These are phyloP conservation scores for Conistra vaccinii DNA, from an alignment of 2,888 invertebrate species.

Conservation along the genomic window DNA sequence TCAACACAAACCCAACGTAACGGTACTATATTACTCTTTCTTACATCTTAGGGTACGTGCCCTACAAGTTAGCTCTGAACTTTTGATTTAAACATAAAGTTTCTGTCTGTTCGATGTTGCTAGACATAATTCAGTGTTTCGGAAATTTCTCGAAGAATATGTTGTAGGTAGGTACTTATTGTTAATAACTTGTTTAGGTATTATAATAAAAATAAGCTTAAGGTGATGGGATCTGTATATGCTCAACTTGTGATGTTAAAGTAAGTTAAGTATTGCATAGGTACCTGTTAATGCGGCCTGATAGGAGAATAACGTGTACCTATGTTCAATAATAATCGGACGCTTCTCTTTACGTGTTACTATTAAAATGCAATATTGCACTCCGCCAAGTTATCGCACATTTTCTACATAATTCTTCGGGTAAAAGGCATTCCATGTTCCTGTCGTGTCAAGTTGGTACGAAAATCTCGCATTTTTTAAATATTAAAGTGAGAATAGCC, in stretches of 20 bases:
- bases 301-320: background rate
- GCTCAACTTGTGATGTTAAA: background rate
- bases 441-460: conserved; percentile 22
- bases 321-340: conserved; percentile 1
- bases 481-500: conserved; percentile 36
- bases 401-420: conserved; percentile 9
- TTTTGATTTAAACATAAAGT: conserved; percentile 84
- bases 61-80: conserved; percentile 71
- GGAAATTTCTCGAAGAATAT: conserved; percentile 40
- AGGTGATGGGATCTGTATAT: background rate
- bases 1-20: conserved; percentile 22
- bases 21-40: conserved; percentile 70
- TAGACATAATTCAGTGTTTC: conserved; percentile 70
- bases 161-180: conserved; percentile 25
- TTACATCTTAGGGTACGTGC: conserved; percentile 71
- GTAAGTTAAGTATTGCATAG: background rate
- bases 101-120: conserved; percentile 76
- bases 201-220: conserved; percentile 7
- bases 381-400: background rate
- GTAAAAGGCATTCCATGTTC: conserved; percentile 48
- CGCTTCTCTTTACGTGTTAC: background rate
- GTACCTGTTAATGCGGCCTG: background rate
- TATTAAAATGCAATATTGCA: conserved; percentile 19
- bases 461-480: conserved; percentile 38
- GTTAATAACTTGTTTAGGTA: conserved; percentile 20